phyloP scores from a whole-genome alignment of 2,113 vertebrate genomes.

The Hyperopisus bebe region DNA sequence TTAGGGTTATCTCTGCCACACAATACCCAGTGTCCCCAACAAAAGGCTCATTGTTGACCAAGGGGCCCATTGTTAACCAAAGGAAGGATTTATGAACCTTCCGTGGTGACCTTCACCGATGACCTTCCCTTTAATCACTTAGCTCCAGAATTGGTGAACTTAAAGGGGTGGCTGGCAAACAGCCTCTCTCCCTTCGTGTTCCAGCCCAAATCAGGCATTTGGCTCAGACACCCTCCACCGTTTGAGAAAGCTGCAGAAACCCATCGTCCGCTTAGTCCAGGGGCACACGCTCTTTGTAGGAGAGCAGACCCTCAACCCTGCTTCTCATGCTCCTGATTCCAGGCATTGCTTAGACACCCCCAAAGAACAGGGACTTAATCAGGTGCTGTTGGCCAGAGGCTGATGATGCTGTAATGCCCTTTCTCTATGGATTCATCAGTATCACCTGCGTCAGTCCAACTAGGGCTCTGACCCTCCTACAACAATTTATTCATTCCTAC shows the following conservation, averaged over 20 bases:
- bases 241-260: background rate
- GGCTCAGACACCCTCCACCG: background rate
- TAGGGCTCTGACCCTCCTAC: background rate
- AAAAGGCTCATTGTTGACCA: conserved; percentile 57
- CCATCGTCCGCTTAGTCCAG: background rate
- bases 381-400: background rate
- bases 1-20: conserved; percentile 56
- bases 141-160: conserved; percentile 29
- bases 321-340: background rate
- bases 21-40: conserved; percentile 48
- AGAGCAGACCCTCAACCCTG: background rate
- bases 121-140: conserved; percentile 40
- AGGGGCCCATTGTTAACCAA: conserved; percentile 49
- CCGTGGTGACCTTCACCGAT: conserved; percentile 48
- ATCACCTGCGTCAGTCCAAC: background rate
- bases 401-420: background rate
- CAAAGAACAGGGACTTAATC: background rate
- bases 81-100: conserved; percentile 23
- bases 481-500: background rate
- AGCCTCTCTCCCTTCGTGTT: background rate
- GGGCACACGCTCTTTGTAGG: background rate
- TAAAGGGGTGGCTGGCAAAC: conserved; percentile 4
- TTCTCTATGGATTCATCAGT: background rate
- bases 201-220: background rate
- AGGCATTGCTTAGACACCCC: background rate